Evolutionary conservation across 2,888 invertebrate genomes (phyloP), one percentile per base, ranked within the genome.

Genomic region (Amphipoea lucens): DNA sequence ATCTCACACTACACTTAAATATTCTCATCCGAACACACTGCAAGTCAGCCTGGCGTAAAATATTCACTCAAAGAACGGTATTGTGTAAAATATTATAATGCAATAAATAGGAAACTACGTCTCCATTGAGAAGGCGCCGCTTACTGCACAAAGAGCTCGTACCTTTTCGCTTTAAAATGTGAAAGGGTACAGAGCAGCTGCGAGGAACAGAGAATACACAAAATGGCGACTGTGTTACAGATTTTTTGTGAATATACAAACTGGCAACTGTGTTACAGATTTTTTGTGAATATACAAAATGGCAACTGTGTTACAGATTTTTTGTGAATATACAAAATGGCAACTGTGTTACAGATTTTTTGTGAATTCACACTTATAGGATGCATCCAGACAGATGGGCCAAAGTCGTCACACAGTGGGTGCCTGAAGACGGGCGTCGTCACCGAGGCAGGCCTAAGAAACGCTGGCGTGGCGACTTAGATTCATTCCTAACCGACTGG

Each of bases 131-230:
- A 92, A 91, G 82, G 92, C 91, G 92, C 90, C 93, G 94, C 92
- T 94, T 90, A 92, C 90, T 90, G 92, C 93, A 95, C 94, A 94
- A 94, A 95, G 94, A 91, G 92, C 91, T 87, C 87, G 89, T 90
- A 92, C 94, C 94, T 94, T 94, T 94, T 95, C 94, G 94, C 94
- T 95, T 95, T 94, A 95, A 93, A 94, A 95, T 91, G 93, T 93
- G 92, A 94, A 94, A 95, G 93, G 90, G 84, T 74, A 79, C 63
- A 89, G 89, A 87, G 81, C 74, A 88, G 83, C 4, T 23, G 5
- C 0, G 0, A 2, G 12, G 20, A 4, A 67, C 73, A 89, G 89
- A 89, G 78, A 40, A 6, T 51, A 20, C 12, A 14, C n/a, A 20
- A 51, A 62, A 14, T n/a, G 1, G n/a, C 2, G 40, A 63, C 0